phyloP scores from a whole-genome alignment of 1,140 invertebrate species.

The Drosophila ficusphila region DNA sequence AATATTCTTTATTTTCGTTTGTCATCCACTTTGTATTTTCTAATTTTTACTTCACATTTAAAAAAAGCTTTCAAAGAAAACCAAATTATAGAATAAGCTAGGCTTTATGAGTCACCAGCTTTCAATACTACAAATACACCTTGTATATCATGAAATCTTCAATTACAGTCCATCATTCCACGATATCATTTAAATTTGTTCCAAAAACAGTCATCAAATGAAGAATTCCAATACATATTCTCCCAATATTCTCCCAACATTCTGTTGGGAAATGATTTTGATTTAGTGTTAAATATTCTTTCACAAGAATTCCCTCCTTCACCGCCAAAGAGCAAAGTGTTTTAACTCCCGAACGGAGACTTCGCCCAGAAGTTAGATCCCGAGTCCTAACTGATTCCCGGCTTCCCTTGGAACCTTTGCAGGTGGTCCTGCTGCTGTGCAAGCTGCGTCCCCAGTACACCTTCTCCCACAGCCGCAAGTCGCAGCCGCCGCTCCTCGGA shows the following conservation, averaged over 20 bases:
- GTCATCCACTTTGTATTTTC: not conserved
- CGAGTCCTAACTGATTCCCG: conserved; percentile 6
- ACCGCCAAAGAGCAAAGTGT: not conserved
- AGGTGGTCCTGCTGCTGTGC: conserved; percentile 97
- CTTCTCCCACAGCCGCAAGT: conserved; percentile 94
- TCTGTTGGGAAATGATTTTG: too few species aligned
- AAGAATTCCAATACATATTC: too few species aligned
- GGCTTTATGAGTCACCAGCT: too few species aligned
- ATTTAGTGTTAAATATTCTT: not conserved
- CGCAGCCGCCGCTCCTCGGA: conserved; percentile 93
- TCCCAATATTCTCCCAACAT: too few species aligned
- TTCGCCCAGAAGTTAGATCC: not conserved
- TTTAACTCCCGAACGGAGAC: not conserved
- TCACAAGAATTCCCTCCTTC: not conserved
- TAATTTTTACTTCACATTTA: too few species aligned
- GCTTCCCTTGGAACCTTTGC: conserved; percentile 60
- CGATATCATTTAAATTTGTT: too few species aligned
- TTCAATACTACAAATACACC: too few species aligned
- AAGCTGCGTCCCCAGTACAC: conserved; percentile 95
- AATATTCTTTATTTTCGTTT: not conserved
- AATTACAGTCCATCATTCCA: too few species aligned
- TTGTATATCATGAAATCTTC: too few species aligned
- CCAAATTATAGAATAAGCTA: not conserved
- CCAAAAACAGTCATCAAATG: too few species aligned
- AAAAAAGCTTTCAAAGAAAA: not conserved